Evolutionary conservation across 2,888 invertebrate species (phyloP).

Genomic region (Synanthedon vespiformis): DNA sequence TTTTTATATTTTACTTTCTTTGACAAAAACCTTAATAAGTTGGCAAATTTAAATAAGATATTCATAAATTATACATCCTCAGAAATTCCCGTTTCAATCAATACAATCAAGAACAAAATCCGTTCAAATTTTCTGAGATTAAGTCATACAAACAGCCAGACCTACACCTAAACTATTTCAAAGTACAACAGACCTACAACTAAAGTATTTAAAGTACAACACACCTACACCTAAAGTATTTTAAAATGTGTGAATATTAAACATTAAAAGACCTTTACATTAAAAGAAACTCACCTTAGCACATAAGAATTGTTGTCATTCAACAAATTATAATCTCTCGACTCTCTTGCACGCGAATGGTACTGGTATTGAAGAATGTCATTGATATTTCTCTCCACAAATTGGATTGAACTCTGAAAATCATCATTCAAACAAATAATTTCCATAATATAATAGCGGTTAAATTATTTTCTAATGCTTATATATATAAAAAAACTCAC

Average conservation of each 20-base stretch:
- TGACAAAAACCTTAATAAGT: too few species aligned
- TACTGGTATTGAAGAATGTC: conserved; percentile 88
- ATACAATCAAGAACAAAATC: too few species aligned
- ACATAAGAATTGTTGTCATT: conserved; percentile 87
- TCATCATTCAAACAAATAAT: neutral
- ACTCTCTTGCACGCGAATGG: conserved; percentile 82
- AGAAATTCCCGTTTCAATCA: too few species aligned
- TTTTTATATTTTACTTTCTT: too few species aligned
- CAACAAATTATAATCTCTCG: conserved; percentile 84
- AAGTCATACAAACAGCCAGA: neutral
- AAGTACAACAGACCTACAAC: too few species aligned
- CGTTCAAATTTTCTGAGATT: neutral
- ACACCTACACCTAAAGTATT: too few species aligned
- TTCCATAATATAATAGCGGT: neutral
- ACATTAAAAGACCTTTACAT: too few species aligned
- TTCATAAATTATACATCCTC: too few species aligned
- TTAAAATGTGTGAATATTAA: too few species aligned
- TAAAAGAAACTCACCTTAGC: conserved; percentile 58
- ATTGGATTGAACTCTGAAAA: conserved; percentile 76
- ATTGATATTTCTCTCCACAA: conserved; percentile 86
- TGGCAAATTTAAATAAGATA: too few species aligned
- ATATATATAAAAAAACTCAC: conserved; percentile 71
- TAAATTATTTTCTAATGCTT: neutral
- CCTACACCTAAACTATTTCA: neutral
- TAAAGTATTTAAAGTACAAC: too few species aligned